These are phyloP conservation scores for Listrodromus nycthemerus DNA, from an alignment of 2,888 invertebrate species.

Conservation along the genomic window DNA sequence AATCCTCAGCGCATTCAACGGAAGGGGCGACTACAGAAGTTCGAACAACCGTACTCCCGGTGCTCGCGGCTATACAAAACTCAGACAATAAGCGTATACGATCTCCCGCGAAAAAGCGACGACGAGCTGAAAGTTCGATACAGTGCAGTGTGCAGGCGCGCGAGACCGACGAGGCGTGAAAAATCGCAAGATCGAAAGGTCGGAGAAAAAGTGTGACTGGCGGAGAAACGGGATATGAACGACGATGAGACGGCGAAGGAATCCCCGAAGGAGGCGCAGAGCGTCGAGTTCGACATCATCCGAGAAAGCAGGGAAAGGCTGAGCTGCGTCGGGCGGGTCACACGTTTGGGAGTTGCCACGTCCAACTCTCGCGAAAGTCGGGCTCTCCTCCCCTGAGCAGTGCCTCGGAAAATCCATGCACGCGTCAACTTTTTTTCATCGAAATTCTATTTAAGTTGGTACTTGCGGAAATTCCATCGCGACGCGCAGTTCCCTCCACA, in stretches of 20 bases:
- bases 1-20: slow-evolving; percentile 43
- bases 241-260: slow-evolving; percentile 18
- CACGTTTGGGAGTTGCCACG: slow-evolving; percentile 9
- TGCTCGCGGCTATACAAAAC: neutral
- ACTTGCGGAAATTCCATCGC: neutral
- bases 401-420: slow-evolving; percentile 1
- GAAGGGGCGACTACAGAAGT: slow-evolving; percentile 24
- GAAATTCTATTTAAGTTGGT: neutral
- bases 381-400: neutral
- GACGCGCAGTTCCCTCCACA: neutral
- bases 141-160: slow-evolving; percentile 36
- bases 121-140: slow-evolving; percentile 31
- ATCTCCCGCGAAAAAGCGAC: neutral
- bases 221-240: neutral
- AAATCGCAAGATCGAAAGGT: slow-evolving; percentile 48
- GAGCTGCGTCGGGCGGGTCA: slow-evolving; percentile 3
- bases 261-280: slow-evolving; percentile 30
- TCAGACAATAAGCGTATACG: slow-evolving; percentile 14
- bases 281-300: slow-evolving; percentile 10
- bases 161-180: slow-evolving; percentile 30
- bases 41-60: neutral
- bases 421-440: neutral
- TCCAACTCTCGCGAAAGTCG: slow-evolving; percentile 11
- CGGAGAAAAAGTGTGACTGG: slow-evolving; percentile 24
- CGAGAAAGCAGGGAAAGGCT: neutral